Evolutionary conservation across 2,797 vertebrate genomes (phyloP), one percentile per base, ranked within the genome.

Genomic region (Scomberomorus guttatus): DNA sequence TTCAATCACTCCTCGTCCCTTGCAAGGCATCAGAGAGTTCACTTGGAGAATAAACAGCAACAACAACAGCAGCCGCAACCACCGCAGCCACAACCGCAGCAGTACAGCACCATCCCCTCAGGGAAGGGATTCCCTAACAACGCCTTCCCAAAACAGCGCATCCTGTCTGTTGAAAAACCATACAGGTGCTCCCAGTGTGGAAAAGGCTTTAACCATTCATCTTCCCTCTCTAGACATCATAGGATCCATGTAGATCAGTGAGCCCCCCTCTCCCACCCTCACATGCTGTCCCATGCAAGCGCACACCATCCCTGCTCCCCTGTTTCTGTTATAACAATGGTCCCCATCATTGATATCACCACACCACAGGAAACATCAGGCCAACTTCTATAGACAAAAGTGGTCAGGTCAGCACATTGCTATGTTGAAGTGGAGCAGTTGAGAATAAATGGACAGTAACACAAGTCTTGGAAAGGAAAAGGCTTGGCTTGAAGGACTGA

Each of bases 191-290:
- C 94, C 61, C 96, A 96, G 89, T 96, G 96, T 75, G 96, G 96
- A 57, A 96, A 96, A 87, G 95, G 95, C 84, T 96, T 96, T 89
- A 96, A 95, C 85, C 95, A 96, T 93, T 96, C 96, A 44, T 96
- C 96, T 6, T 96, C 95, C 51, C 93, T 96, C 68, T 95, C 95
- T 62, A 93, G 96, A 90, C 96, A 96, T 89, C 95, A 96, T 72
- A 93, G 95, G 85, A 95, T 94, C 91, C 95, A 96, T 29, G 91
- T 94, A 76, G 91, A 93, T 80, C 94, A 95, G 88, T 94, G 90
- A 94, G 88, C 80, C 6, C 72, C 54, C 39, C 12, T 50, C 57
- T 63, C 50, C 55, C 34, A 3, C 32, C 14, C 18, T 55, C 42
- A 69, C 17, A 68, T 57, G 54, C n/a, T 73, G 37, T 76, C 80